Conservation (phyloP, 2,113 vertebrate genomes). For the Scytalopus superciliaris region DNA sequence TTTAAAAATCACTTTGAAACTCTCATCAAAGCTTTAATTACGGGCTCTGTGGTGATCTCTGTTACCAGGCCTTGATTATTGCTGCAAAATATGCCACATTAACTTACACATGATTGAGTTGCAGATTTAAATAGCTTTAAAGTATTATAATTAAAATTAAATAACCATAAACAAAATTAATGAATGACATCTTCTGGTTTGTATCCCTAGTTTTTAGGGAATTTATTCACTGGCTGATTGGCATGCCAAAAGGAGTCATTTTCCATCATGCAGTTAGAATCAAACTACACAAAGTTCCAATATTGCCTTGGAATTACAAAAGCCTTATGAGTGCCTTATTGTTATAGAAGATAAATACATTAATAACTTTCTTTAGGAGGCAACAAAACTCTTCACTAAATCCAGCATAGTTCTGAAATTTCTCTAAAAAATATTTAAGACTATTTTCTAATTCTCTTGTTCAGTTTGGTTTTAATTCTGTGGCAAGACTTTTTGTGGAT, state of each 20-base stretch:
- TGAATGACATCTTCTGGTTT: constrained; percentile 5
- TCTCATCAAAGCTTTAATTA: constrained; percentile 19
- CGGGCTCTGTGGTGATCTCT: not conserved
- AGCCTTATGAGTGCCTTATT: not conserved
- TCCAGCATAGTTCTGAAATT: not conserved
- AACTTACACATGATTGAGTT: not conserved
- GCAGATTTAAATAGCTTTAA: constrained; percentile 4
- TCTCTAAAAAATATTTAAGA: not conserved
- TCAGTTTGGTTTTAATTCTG: not conserved
- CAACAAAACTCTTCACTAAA: not conserved
- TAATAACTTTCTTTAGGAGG: not conserved
- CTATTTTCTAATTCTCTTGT: not conserved
- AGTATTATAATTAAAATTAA: constrained; percentile 49
- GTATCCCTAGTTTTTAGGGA: not conserved
- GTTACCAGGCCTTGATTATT: constrained; percentile 11
- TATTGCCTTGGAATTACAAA: not conserved
- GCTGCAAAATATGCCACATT: not conserved
- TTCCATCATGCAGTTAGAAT: not conserved
- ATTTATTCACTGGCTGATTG: not conserved
- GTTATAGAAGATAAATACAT: not conserved
- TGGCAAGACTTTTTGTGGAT: not conserved
- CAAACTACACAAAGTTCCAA: not conserved
- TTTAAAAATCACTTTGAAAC: constrained; percentile 21
- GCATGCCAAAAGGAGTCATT: not conserved
- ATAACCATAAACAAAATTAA: constrained; percentile 29